These are phyloP conservation scores for Chromis chromis DNA, from an alignment of 2,797 vertebrate genomes.

Conservation along the genomic window DNA sequence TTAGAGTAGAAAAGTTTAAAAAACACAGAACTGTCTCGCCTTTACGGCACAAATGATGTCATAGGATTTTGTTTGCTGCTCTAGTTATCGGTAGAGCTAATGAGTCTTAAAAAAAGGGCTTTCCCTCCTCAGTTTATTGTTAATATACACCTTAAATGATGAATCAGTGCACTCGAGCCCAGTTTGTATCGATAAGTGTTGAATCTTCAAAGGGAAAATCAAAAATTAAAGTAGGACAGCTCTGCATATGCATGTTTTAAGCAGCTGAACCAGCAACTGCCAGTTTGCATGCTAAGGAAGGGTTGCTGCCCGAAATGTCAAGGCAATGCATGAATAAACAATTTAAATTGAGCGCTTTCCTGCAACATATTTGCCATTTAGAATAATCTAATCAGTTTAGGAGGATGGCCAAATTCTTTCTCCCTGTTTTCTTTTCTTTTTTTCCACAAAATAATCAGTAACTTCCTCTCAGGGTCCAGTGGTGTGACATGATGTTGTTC, in stretches of 20 bases:
- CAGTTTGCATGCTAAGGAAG: neutral
- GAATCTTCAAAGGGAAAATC: neutral
- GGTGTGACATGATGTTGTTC: conserved; percentile 3
- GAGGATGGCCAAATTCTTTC: neutral
- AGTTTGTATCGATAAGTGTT: no score
- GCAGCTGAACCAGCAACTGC: neutral
- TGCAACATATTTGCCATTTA: neutral
- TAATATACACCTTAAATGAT: no score
- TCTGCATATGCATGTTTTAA: neutral
- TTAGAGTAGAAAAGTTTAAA: no score
- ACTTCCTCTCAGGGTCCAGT: conserved; percentile 1
- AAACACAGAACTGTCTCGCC: no score
- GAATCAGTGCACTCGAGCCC: neutral
- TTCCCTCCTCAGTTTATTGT: no score
- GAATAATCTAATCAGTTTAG: neutral
- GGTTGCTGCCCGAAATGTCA: no score
- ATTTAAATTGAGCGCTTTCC: neutral
- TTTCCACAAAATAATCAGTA: neutral
- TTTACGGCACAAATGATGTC: no score
- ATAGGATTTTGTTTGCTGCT: no score
- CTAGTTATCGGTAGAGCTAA: no score
- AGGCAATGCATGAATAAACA: neutral
- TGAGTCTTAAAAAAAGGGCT: no score
- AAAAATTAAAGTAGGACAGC: neutral
- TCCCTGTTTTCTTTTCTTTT: neutral